Percentiles rank a stretch among this genome's conserved stretches.
phyloP scores from a whole-genome alignment of 2,888 invertebrate genomes.

The Halictus ligatus region DNA sequence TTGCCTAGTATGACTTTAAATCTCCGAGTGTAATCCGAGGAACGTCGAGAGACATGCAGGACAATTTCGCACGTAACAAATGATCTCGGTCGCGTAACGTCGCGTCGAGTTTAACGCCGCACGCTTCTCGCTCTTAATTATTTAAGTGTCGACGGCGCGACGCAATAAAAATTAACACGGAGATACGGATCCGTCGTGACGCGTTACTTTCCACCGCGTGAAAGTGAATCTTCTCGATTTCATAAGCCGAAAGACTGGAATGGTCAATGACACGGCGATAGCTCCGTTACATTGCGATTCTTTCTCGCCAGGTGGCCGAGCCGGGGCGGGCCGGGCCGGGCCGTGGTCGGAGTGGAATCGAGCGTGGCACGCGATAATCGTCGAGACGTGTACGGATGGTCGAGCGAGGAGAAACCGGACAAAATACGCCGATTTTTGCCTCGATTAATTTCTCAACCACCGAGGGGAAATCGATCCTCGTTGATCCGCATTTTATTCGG shows the following conservation, averaged over 20 bases:
- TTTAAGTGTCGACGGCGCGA: slow-evolving; percentile 8
- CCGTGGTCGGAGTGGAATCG: background rate
- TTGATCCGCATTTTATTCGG: slow-evolving; percentile 22
- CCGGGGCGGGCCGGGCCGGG: background rate
- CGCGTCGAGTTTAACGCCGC: slow-evolving; percentile 39
- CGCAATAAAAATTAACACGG: slow-evolving; percentile 50
- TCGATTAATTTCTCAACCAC: slow-evolving; percentile 31
- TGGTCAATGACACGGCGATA: slow-evolving; percentile 45
- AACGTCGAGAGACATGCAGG: background rate
- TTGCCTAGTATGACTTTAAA: background rate
- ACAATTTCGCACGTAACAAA: background rate
- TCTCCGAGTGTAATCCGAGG: background rate
- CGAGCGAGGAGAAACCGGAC: background rate
- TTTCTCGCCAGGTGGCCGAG: background rate
- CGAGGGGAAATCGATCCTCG: slow-evolving; percentile 27
- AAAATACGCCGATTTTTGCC: background rate
- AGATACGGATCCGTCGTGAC: slow-evolving; percentile 56
- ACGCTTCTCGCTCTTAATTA: slow-evolving; percentile 52
- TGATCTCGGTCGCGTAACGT: slow-evolving; percentile 26
- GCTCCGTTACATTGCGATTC: slow-evolving; percentile 4
- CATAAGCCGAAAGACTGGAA: slow-evolving; percentile 47
- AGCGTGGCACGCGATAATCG: slow-evolving; percentile 7
- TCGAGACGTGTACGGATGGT: background rate
- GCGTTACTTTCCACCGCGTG: slow-evolving; percentile 65
- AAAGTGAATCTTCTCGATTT: slow-evolving; percentile 64